A percentile compares a stretch with the other conserved stretches of the same genome.
phyloP scores from a whole-genome alignment of 2,888 invertebrate genomes.

The Antitype chi region DNA sequence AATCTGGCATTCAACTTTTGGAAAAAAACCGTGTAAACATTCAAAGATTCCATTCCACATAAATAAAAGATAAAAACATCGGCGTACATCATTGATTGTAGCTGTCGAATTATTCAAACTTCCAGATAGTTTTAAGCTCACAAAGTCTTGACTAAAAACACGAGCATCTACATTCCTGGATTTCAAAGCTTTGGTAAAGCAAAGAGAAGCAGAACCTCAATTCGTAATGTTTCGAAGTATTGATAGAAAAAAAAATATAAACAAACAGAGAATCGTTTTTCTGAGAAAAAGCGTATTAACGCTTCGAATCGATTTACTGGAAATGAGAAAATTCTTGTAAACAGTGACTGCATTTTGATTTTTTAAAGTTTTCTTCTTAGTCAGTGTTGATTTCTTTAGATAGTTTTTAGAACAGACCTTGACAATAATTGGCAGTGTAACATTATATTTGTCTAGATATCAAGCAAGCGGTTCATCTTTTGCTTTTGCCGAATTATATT shows the following conservation, averaged over 20 bases:
- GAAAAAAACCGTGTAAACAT: background rate
- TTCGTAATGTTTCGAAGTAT: background rate
- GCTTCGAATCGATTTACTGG: background rate
- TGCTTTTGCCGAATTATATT: background rate
- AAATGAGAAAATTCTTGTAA: constrained; percentile 12
- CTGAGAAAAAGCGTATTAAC: background rate
- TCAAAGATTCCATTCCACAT: background rate
- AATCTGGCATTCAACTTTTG: constrained; percentile 12
- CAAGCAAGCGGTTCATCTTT: background rate
- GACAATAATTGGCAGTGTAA: background rate
- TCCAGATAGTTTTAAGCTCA: background rate
- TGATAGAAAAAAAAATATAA: constrained; percentile 8
- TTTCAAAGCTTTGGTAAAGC: background rate
- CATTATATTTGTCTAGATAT: background rate
- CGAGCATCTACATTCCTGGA: background rate
- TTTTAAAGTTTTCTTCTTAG: background rate
- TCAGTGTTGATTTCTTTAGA: background rate
- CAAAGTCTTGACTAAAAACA: background rate
- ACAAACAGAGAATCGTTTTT: background rate
- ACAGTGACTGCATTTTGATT: constrained; percentile 1
- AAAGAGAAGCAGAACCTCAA: background rate
- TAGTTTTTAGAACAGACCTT: background rate
- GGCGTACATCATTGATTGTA: background rate
- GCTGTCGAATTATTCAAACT: background rate
- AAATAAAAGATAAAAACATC: too few relatives aligned